A percentile compares a stretch with the other conserved stretches of the same genome.
These are phyloP conservation scores for Philereme vetulata DNA, from an alignment of 2,888 invertebrate species.

Conservation along the genomic window DNA sequence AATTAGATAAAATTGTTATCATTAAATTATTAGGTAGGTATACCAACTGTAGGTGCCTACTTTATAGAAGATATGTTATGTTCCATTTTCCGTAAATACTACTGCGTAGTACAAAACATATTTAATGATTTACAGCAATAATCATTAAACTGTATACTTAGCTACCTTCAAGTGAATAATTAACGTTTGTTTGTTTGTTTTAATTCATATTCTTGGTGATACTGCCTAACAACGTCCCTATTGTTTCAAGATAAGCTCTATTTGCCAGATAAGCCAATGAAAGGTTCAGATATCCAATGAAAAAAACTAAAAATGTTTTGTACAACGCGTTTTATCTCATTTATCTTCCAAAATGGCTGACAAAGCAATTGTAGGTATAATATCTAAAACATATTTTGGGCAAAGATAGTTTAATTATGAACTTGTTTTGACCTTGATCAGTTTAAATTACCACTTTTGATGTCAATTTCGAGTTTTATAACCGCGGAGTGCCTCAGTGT, in stretches of 20 bases:
- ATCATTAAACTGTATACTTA: not conserved
- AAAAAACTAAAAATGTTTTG: too few relatives aligned
- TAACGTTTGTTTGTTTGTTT: not conserved
- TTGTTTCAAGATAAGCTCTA: slow-evolving; percentile 6
- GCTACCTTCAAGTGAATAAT: not conserved
- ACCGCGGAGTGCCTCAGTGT: slow-evolving; percentile 15
- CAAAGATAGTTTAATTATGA: too few relatives aligned
- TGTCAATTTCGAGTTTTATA: slow-evolving; percentile 3
- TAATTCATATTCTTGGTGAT: slow-evolving; percentile 6
- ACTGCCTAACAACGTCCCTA: slow-evolving; percentile 8
- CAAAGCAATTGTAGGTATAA: too few relatives aligned
- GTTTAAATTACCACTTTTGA: slow-evolving; percentile 4
- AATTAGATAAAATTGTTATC: slow-evolving; percentile 23
- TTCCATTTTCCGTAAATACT: not conserved
- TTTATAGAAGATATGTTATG: too few relatives aligned
- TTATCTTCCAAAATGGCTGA: too few relatives aligned
- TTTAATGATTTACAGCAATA: not conserved
- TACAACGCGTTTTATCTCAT: too few relatives aligned
- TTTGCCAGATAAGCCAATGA: slow-evolving; percentile 11
- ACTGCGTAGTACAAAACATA: not conserved
- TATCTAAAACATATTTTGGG: too few relatives aligned
- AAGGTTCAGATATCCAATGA: not conserved
- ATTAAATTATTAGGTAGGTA: slow-evolving; percentile 1
- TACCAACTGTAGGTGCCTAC: too few relatives aligned
- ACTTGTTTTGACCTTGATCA: slow-evolving; percentile 7